A percentile compares a stretch with the other conserved stretches of the same genome.
phyloP scores from a whole-genome alignment of 2,888 invertebrate species.

The Drosophila anomalata region DNA sequence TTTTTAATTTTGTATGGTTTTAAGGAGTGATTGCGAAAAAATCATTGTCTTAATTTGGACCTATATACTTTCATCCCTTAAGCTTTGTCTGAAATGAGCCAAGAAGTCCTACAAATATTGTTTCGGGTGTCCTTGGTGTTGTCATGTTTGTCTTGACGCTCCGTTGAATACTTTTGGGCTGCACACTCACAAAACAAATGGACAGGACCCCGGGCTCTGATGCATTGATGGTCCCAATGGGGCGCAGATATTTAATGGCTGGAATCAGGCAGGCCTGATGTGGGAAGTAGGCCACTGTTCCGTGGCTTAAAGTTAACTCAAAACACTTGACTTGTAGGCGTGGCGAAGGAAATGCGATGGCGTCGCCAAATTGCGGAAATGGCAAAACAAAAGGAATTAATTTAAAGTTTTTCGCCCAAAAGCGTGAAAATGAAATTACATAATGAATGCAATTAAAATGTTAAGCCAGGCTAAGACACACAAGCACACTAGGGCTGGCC shows the following conservation, averaged over 20 bases:
- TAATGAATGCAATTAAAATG: conserved; percentile 80
- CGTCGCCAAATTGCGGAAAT: conserved; percentile 70
- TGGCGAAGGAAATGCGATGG: conserved; percentile 52
- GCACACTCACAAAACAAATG: conserved; percentile 59
- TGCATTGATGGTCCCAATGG: conserved; percentile 45
- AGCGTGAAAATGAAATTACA: conserved; percentile 77
- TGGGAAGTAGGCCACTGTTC: conserved; percentile 6
- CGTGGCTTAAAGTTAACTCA: conserved; percentile 24
- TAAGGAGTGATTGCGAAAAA: too few species aligned
- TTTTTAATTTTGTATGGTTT: too few species aligned
- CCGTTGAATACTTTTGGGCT: conserved; percentile 70
- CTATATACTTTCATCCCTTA: too few species aligned
- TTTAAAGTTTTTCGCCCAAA: conserved; percentile 69
- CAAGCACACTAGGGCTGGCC: conserved; percentile 1
- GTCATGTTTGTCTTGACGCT: conserved; percentile 80
- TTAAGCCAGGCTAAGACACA: conserved; percentile 51
- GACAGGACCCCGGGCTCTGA: conserved; percentile 40
- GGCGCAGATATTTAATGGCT: conserved; percentile 4
- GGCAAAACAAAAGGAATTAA: conserved; percentile 73
- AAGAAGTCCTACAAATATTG: background rate
- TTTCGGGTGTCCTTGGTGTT: conserved; percentile 30
- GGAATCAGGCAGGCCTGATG: background rate
- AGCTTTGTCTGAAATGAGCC: background rate
- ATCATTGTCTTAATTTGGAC: too few species aligned
- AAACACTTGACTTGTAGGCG: conserved; percentile 52